Evolutionary conservation across 2,113 vertebrate genomes (phyloP).

Genomic region (Vidua chalybeata): DNA sequence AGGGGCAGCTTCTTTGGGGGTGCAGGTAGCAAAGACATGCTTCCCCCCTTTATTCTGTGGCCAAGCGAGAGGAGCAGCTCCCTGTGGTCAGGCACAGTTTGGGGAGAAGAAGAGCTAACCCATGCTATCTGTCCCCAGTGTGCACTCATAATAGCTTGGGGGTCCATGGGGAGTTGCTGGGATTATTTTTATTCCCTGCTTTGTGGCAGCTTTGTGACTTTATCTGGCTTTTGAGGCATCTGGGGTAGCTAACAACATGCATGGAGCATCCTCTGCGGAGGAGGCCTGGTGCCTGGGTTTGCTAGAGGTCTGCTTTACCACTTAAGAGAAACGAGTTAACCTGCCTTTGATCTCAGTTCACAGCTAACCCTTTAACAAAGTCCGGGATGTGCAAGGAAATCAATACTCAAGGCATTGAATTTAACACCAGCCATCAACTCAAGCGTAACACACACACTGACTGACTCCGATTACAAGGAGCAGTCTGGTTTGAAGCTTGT

Average conservation of each 20-base stretch:
- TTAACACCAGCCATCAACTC: conserved; percentile 71
- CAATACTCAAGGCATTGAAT: conserved; percentile 74
- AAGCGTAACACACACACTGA: conserved; percentile 66
- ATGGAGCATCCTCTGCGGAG: conserved; percentile 43
- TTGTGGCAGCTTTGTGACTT: conserved; percentile 17
- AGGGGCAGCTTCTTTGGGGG: neutral
- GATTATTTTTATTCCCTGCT: conserved; percentile 23
- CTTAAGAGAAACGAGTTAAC: conserved; percentile 71
- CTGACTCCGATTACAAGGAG: conserved; percentile 59
- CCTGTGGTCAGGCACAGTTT: accelerated
- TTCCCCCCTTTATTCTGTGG: neutral
- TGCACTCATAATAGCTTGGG: neutral
- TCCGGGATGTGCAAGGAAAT: conserved; percentile 70
- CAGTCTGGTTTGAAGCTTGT: conserved; percentile 42
- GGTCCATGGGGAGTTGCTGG: neutral
- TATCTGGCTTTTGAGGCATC: neutral
- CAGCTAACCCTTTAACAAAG: conserved; percentile 73
- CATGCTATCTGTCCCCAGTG: accelerated
- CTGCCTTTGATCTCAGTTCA: conserved; percentile 74
- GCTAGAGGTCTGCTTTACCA: conserved; percentile 67
- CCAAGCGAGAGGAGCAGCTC: accelerated
- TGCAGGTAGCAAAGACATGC: neutral
- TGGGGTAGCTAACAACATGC: conserved; percentile 17
- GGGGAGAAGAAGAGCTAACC: neutral
- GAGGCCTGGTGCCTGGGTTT: conserved; percentile 7